Evolutionary conservation across 2,113 vertebrate species (phyloP), one percentile per base, ranked within the genome.

Genomic region (Pedetes capensis): DNA sequence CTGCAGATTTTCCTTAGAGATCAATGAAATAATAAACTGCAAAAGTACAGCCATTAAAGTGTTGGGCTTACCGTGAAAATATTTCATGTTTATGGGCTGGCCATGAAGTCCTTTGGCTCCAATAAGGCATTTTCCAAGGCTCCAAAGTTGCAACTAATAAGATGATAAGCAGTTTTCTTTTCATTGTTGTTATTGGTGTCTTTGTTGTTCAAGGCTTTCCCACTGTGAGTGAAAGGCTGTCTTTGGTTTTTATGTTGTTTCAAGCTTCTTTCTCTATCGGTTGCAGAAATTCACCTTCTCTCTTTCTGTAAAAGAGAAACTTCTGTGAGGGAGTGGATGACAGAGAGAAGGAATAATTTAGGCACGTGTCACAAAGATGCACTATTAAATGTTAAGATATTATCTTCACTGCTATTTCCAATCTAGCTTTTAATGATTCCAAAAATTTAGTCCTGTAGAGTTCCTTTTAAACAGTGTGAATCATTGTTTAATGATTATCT

Each of bases 1-100:
- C 49, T 80, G 51, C 23, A 42, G 32, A 44, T 92, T 91, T 95
- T 87, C 66, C 59, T 93, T 79, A 61, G 78, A 96, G 66, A 93
- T 93, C 51, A 74, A 94, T 93, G 87, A 96, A 86, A 94, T 83
- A 82, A 94, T 79, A 92, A 66, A 75, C 34, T 20, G 25, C 49
- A 81, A 81, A 93, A 88, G 87, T 69, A 59, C 9, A 93, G 8
- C 18, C 74, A 91, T 89, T 83, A 55, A 89, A 72, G 37, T 59
- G 37, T 55, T 93, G 69, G 44, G 47, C 51, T 95, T 95, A 57
- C 74, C 34, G 13, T 74, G 61, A 88, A 94, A 81, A 91, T 47
- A 39, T 1, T 76, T 51, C 23, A 9, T 59, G 20, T 82, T 78
- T 59, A 74, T 23, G 78, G 66, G 14, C 29, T 29, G 42, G 63